Base-by-base conservation (phyloP, 2,797 vertebrate species). In the Xiphophorus birchmanni region DNA sequence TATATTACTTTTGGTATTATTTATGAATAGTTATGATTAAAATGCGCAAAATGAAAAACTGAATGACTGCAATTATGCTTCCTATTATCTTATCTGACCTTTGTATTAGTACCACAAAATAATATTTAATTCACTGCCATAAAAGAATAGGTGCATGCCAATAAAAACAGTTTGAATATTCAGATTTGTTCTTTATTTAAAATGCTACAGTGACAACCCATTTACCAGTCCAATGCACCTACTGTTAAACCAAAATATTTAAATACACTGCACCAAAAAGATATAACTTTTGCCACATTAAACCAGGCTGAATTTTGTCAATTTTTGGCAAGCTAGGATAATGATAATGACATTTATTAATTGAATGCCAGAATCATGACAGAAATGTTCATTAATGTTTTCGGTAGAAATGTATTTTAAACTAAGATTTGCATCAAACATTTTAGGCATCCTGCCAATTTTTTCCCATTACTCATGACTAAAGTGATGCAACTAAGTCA, bases 31-130 rank as follows among this genome's bases (percentile, higher is more conserved):
- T 50, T 32, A 74, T 37, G 37, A 2, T 76, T 45, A 56, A 47
- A 58, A 67, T 7, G 0, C 29, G 1, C 26, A 23, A n/a, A 50
- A 35, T 35, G n/a, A 52, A 50, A 48, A 17, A 74, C 3, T 21
- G 0, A 69, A 40, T 69, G 37, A 42, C 21, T 40, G 42, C 42
- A 75, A 35, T 78, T 69, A 9, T 3, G 21, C 23, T n/a, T 21
- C 73, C n/a, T n/a, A 75, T 77, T 65, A 52, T 40, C 58, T 56
- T 52, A 29, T 21, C 7, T 42, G 48, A 71, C 35, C 45, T 48
- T 35, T n/a, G 13, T 48, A 79, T 80, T 80, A 58, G 47, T 73
- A 63, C 71, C 48, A 76, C 67, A 56, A 18, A 56, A 37, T 37
- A 73, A 40, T 69, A 79, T 42, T 54, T 56, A 5, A 65, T 73